Evolutionary conservation across 2,113 vertebrate genomes (phyloP), one percentile per base, ranked within the genome.

Genomic region (Casuarius casuarius): DNA sequence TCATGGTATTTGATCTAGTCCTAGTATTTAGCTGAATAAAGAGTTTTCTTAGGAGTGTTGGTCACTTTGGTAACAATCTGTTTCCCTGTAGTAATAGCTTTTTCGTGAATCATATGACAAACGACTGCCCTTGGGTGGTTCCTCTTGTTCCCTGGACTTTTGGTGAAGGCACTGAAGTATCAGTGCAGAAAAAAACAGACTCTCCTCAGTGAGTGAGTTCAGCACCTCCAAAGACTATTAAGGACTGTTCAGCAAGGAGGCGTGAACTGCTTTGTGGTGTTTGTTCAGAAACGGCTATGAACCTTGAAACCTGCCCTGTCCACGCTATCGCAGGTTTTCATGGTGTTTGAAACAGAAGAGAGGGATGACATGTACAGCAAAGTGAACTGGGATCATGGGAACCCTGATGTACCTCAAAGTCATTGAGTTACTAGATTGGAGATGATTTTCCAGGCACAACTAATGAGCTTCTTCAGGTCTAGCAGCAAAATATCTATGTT

Each of bases 211-310:
- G 46, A 63, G 20, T 54, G 20, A 72, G 8, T 49, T 79, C 63
- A 68, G 48, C 21, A 8, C 12, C 13, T 76, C 33, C 62, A 58
- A 76, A 59, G 13, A 58, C 4, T 28, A 18, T 25, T 44, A 51
- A 38, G 17, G 12, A 5, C 12, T n/a, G 4, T 19, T 73, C 35
- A 44, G 10, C 20, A 25, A 1, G 2, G 12, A n/a, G 3, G 19
- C 14, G 6, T 2, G 16, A 81, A 12, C 5, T 46, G 9, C 17
- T 74, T 26, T 74, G 7, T 51, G 63, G 42, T 15, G 6, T 52
- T 84, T 61, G 4, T 56, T 91, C n/a, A 54, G 61, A 40, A 9
- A 9, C 16, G 59, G 4, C 11, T 10, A 81, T 10, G 9, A 46
- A 59, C 9, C 29, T 26, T 7, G 25, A 84, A 66, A 49, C n/a